phyloP scores from a whole-genome alignment of 2,113 vertebrate genomes.

The Miniopterus natalensis region DNA sequence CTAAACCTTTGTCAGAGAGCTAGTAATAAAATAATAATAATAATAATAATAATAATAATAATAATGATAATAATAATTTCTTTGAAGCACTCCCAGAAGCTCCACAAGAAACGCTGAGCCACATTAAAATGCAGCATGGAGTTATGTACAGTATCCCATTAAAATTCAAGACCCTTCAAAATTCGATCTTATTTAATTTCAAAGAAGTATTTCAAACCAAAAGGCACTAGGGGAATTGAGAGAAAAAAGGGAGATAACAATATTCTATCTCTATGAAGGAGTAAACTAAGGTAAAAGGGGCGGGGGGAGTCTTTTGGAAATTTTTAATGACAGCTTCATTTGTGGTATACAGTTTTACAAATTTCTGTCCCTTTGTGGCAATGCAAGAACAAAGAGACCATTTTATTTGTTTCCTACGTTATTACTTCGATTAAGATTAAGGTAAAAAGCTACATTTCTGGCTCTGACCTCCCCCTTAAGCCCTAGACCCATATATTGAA shows the following conservation, averaged over 20 bases:
- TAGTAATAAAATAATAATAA: slow-evolving; percentile 45
- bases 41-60: not conserved
- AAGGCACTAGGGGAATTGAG: slow-evolving; percentile 29
- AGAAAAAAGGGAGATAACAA: slow-evolving; percentile 15
- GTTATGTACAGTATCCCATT: slow-evolving; percentile 57
- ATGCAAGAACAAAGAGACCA: not conserved
- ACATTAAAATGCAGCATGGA: slow-evolving; percentile 59
- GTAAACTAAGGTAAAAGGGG: not conserved
- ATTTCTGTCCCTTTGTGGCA: slow-evolving; percentile 16
- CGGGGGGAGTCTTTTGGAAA: not conserved
- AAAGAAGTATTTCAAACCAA: slow-evolving; percentile 64
- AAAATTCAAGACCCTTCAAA: slow-evolving; percentile 75
- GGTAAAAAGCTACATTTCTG: slow-evolving; percentile 19
- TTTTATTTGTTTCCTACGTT: slow-evolving; percentile 16
- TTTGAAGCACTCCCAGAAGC: slow-evolving; percentile 23
- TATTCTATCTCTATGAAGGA: not conserved
- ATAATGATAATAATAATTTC: not conserved
- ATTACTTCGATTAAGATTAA: not conserved
- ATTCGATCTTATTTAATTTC: slow-evolving; percentile 70
- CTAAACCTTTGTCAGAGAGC: slow-evolving; percentile 42
- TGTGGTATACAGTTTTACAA: not conserved
- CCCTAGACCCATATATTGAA: not conserved
- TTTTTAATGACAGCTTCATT: slow-evolving; percentile 22
- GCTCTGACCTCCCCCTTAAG: not conserved
- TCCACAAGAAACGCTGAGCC: slow-evolving; percentile 9